Percentiles rank a stretch among this genome's conserved stretches.
Conservation (phyloP, 2,113 vertebrate species). For the Chunga burmeisteri region DNA sequence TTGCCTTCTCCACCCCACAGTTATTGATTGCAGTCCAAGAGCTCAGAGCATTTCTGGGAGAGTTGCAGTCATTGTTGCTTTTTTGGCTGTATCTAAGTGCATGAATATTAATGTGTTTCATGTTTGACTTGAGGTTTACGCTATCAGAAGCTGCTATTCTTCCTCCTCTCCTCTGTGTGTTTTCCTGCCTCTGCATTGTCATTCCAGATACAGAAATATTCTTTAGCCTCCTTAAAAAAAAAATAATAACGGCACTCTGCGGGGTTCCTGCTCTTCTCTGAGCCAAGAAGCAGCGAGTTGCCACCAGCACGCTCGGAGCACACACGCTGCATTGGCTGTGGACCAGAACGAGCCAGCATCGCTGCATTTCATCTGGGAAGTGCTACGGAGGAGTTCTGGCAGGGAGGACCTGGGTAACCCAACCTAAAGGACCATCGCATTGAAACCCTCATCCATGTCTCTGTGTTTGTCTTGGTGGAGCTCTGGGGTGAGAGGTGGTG, state of each 20-base stretch:
- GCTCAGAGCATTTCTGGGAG: neutral
- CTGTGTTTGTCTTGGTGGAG: neutral
- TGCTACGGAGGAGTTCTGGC: accelerated
- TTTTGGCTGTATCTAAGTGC: neutral
- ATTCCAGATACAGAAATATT: neutral
- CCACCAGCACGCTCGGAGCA: accelerated
- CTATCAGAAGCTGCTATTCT: neutral
- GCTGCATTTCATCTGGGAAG: neutral
- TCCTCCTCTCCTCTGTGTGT: neutral
- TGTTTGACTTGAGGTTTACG: neutral
- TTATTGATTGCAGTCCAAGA: neutral
- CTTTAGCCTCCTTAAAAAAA: neutral
- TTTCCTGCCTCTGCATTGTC: neutral
- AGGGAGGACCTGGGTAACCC: neutral
- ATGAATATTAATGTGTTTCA: neutral
- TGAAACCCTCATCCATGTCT: neutral
- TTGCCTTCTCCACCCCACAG: neutral
- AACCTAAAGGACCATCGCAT: neutral
- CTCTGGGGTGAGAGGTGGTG: neutral
- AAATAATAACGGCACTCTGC: neutral
- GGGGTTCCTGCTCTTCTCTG: neutral
- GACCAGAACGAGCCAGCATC: neutral
- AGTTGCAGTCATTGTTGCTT: neutral
- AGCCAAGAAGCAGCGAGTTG: neutral
- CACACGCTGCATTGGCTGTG: accelerated